Evolutionary conservation across 2,888 invertebrate genomes (phyloP), one percentile per base, ranked within the genome.

Genomic region (Xylocampa areola): DNA sequence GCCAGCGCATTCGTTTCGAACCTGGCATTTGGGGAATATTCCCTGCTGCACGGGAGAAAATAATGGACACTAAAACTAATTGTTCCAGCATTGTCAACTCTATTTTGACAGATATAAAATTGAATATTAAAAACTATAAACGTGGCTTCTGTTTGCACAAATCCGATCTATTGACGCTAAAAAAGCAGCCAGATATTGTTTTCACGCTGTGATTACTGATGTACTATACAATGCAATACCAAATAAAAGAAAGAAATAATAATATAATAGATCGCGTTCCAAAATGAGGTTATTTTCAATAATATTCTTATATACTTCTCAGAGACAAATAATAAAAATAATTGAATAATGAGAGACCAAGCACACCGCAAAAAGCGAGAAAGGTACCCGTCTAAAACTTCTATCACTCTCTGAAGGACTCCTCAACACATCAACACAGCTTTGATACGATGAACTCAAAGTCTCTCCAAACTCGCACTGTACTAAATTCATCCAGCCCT

Each of bases 401-500:
- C n/a, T 27, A 39, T 37, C 13, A 2, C 29, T 29, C 33, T 17
- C 27, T 35, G n/a, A 47, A 17, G n/a, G 8, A 27, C 16, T 44
- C 27, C 33, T 16, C 36, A 40, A 32, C 25, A 53, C 61, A 39
- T 59, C 37, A 37, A 48, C 43, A 8, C 36, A 6, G 33, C 33
- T 43, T 11, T 29, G 61, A 55, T 45, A 66, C 25, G 7, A 66
- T 21, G 7, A 58, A 43, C 44, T 59, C 29, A 21, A n/a, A 29
- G 25, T 32, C 49, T 39, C 50, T 55, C 36, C 50, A 55, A 67
- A 71, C 55, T 73, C 61, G 39, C 54, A 33, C 44, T 50, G 33
- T 35, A 59, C 41, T 52, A 27, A 59, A 54, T 52, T 60, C 59
- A 48, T 48, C 35, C 47, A 63, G 40, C 63, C 74, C 75, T 63